Evolutionary conservation across 2,888 invertebrate species (phyloP), one percentile per base, ranked within the genome.

Genomic region (Orgyia antiqua): DNA sequence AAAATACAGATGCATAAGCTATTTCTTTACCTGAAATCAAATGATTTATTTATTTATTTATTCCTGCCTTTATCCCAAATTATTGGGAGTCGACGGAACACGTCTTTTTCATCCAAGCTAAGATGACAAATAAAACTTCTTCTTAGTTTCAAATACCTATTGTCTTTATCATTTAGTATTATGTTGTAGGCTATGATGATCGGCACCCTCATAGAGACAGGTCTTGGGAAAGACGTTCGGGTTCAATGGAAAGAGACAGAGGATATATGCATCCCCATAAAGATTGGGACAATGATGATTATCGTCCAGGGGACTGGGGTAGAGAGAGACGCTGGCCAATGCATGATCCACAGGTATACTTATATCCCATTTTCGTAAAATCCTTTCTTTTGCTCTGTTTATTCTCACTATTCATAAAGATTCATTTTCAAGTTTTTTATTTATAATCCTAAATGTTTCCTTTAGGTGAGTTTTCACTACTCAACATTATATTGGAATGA

Each of bases 201-300:
- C 71, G 87, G 12, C 83, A 87, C 25, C 78, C 75, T 4, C 77
- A 74, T 39, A 83, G 89, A 19, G 83, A 88, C 49, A 87, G 83
- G 20, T 88, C 89, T 10, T 89, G 89, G 89, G 88, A 87, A 41
- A 79, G 84, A n/a, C 69, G 84, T 4, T 77, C 83, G 26, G 70
- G 78, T 4, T 86, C 87, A 0, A 62, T 86, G 41, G 87, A 87
- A 25, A 75, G 83, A 30, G 87, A 87, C 28, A 73, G 87, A 19
- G 71, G 72, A 1, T 87, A 86, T 36, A 68, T 84, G 51, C 87
- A 87, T 55, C 70, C 79, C 0, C 84, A 79, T 42, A 87, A 87
- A 59, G 87, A 87, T 8, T 87, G 87, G 87, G 86, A 87, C 10
- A 77, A 69, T 53, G 84, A 86, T 24, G 90, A 90, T 30, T 89